Evolutionary conservation across 1,140 invertebrate species (phyloP), one percentile per base, ranked within the genome.

Genomic region (Aphelinus certus): DNA sequence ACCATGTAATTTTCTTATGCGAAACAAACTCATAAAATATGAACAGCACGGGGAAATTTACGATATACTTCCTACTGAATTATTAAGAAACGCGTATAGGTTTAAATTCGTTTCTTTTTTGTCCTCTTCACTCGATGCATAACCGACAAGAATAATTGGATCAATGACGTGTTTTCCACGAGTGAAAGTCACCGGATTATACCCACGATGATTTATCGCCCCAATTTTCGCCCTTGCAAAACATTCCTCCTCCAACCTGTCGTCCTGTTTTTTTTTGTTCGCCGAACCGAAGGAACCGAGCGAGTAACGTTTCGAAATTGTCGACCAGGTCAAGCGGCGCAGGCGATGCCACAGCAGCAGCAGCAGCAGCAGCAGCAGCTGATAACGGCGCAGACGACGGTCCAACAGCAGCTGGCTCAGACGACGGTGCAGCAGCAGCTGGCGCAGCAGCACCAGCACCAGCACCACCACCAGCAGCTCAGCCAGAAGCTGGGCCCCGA

Each of bases 401-500:
- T 61, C 1, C 73, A 75, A 7, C 73, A 71, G 45, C 67, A 71
- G 42, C 69, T 46, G 45, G 48, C 68, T 1, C 73, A 75, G 45
- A 55, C 73, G 9, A 66, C 68, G 6, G 53, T 61, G 7, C 67
- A 67, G 46, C 72, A 68, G 7, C 77, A 75, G 56, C 82, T 77
- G 43, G 64, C 76, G 10, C 77, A 73, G 3, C 67, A 77, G 2
- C 79, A 77, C 5, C 79, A 75, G 10, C 71, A 67, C 3, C 73
- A 56, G 49, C 76, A 75, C 9, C 75, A 61, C 6, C 71, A 76
- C 9, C 69, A 63, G 2, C 78, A 75, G 1, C 79, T 81, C n/a
- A 80, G 80, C 42, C 81, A 83, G 47, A 80, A 83, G 46, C 85
- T 85, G 64, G 78, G 84, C 64, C 76, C 83, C 42, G 89, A 90